A percentile compares a stretch with the other conserved stretches of the same genome.
These are phyloP conservation scores for Candoia aspera DNA, from an alignment of 2,113 vertebrate species.

Conservation along the genomic window DNA sequence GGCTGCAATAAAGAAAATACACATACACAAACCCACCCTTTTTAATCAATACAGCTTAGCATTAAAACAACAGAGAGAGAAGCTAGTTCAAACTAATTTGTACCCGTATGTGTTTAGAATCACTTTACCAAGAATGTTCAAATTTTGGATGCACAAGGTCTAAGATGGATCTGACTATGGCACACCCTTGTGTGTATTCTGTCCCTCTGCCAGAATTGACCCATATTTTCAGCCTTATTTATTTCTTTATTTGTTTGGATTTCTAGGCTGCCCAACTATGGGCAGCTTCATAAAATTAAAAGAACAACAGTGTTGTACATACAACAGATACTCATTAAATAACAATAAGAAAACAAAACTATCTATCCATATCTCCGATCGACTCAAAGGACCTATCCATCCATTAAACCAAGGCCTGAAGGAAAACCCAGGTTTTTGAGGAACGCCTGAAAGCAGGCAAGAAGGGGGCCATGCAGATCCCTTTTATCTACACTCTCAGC, in stretches of 20 bases:
- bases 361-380: neutral
- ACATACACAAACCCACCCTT: fast-evolving
- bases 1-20: slow-evolving; percentile 70
- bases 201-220: neutral
- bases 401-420: neutral
- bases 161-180: neutral
- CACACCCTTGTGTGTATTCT: neutral
- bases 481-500: neutral
- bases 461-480: no score
- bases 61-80: neutral
- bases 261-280: neutral
- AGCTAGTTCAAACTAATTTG: neutral
- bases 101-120: neutral
- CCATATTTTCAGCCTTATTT: neutral
- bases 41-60: neutral
- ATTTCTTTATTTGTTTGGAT: neutral
- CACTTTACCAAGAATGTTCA: neutral
- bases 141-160: neutral
- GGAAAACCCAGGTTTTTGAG: neutral
- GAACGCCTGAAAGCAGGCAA: neutral
- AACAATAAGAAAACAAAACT: neutral
- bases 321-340: neutral
- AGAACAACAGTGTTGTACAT: neutral
- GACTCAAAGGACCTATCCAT: neutral
- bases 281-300: neutral